Evolutionary conservation across 2,113 vertebrate genomes (phyloP).

Genomic region (Grammomys surdaster): DNA sequence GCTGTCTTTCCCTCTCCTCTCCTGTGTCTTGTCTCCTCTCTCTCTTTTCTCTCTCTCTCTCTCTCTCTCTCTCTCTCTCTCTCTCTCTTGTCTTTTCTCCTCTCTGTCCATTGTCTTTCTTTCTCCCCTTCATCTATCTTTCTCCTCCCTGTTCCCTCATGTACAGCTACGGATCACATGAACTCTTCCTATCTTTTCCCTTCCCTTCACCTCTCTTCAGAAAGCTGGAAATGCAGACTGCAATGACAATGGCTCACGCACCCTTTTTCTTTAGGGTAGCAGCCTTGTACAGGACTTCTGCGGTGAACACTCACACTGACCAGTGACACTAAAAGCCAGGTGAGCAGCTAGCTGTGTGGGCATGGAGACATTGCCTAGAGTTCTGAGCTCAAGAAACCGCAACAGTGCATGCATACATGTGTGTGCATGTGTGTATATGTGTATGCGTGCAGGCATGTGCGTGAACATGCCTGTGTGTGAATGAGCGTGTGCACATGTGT

Average conservation of each 20-base stretch:
- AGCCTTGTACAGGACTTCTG: neutral
- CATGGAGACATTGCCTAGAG: neutral
- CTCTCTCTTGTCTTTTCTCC: neutral
- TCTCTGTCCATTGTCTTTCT: neutral
- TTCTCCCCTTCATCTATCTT: neutral
- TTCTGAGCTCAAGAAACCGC: neutral
- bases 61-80: too few species aligned
- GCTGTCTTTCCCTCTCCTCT: neutral
- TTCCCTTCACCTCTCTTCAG: neutral
- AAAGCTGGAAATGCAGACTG: neutral
- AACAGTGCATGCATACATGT: neutral
- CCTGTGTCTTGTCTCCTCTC: accelerated
- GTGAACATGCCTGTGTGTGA: neutral
- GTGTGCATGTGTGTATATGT: neutral
- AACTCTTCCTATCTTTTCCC: neutral
- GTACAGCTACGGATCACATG: accelerated
- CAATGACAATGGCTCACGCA: neutral
- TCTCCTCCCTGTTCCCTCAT: too few species aligned
- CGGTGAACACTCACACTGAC: neutral
- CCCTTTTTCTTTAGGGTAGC: too few species aligned
- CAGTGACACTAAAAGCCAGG: neutral
- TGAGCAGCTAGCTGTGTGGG: too few species aligned
- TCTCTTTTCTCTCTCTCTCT: neutral
- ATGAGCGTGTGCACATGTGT: neutral
- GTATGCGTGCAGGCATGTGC: neutral